Evolutionary conservation across 2,113 vertebrate species (phyloP), one percentile per base, ranked within the genome.

Genomic region (Hiodon tergisus): DNA sequence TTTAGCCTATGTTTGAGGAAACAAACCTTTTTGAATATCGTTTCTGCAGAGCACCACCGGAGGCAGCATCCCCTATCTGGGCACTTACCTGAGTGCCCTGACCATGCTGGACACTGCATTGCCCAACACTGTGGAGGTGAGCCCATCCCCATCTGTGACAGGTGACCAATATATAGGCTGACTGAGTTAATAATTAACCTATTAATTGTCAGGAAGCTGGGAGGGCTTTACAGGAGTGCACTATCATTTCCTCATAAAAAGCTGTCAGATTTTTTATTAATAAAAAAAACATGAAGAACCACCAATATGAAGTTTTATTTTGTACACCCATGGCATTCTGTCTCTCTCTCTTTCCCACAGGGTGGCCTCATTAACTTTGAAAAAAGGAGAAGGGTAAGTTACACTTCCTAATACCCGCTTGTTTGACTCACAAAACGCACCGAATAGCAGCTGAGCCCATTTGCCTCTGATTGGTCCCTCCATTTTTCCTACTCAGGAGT

Each of bases 61-160:
- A 2, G 94, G 92, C 0, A 89, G 90, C 0, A 83, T 96, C 7
- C 95, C 94, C 0, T 96, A 96, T 81, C 90, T 96, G 31, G 95
- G 95, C 66, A 96, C 94, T 3, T 96, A 95, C 77, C 88, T 96
- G 84, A 96, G 93, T 0, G 91, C 93, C 67, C 90, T 96, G 79
- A 91, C 93, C 67, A 96, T 96, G 95, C 77, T 96, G 89, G 94
- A 96, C 76, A 95, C 94, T 0, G 95, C 95, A 0, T 85, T 96
- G 68, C 85, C 90, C 0, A 94, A 96, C 82, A 85, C 76, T 2
- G 73, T 95, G 72, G 90, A 94, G 84, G 95, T 94, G 69, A 89
- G 89, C 0, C 4, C 10, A 11, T 75, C 65, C n/a, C 8, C n/a
- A 1, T 2, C 2, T 7, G 31, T n/a, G 17, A 72, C 10, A n/a